Percentiles rank a stretch among this genome's conserved stretches.
These are phyloP conservation scores for Mamestra configurata DNA, from an alignment of 1,140 invertebrate species.

Conservation along the genomic window DNA sequence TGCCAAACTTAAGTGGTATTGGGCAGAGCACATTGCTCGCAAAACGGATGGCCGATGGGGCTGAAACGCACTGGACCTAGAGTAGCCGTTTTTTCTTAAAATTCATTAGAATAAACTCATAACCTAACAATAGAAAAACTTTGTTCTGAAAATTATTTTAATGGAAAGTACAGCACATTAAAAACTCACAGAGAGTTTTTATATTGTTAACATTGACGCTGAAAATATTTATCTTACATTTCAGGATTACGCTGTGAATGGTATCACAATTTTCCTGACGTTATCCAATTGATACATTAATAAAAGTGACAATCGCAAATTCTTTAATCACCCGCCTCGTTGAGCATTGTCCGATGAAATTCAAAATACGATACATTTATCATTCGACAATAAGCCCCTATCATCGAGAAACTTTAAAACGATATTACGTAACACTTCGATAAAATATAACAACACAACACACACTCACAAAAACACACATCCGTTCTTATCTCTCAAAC, in stretches of 20 bases:
- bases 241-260: constrained; percentile 22
- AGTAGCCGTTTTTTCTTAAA: too few species aligned
- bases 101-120: too few species aligned
- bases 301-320: constrained; percentile 23
- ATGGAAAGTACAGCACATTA: too few species aligned
- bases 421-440: constrained; percentile 32
- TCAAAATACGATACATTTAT: constrained; percentile 5
- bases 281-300: neutral
- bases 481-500: neutral
- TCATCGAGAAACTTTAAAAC: constrained; percentile 35
- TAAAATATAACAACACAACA: neutral
- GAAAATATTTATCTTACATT: neutral
- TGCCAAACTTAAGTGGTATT: too few species aligned
- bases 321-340: constrained; percentile 24
- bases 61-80: too few species aligned
- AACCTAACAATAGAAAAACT: too few species aligned
- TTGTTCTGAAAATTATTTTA: too few species aligned
- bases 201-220: neutral
- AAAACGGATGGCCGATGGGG: too few species aligned
- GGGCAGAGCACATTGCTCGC: too few species aligned
- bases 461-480: neutral
- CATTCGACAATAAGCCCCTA: constrained; percentile 21
- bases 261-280: neutral
- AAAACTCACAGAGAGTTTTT: neutral
- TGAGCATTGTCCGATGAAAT: neutral